Evolutionary conservation across 2,888 invertebrate genomes (phyloP), one percentile per base, ranked within the genome.

Genomic region (Hirudinaria manillensis): DNA sequence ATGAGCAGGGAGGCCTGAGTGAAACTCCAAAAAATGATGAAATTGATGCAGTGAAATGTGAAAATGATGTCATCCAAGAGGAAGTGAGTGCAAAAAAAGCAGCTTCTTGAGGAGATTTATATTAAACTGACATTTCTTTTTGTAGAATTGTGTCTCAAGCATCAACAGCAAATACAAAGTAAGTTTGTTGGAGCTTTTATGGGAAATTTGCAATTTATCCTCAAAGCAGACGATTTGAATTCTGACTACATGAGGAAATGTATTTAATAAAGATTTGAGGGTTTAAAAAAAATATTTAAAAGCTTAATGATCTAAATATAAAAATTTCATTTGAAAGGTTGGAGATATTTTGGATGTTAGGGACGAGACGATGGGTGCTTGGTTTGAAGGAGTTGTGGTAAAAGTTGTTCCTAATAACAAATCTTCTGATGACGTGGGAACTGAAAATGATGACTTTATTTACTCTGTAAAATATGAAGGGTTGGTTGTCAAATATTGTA

Each of bases 271-370:
- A 53, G 21, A 16, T 53, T 21, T 16, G 21, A 53, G 13, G 21
- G 21, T 53, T 53, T 13, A 53, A 53, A 53, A 16, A 53, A 16
- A 53, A 21, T 53, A 13, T 61, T 61, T 61, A 61, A 61, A 61
- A 16, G 4, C 61, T 6, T 45, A 45, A 45, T 2, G 45, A 45
- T 16, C 16, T 45, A 16, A 45, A 45, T 45, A 10, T 45, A 10
- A 16, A n/a, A 45, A 45, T 10, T 61, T 24, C 3, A 21, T 61
- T 56, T 27, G 10, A 45, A 74, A 86, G 85, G 78, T 85, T 73
- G 90, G 89, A 32, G 91, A 92, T 83, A 83, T 89, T 0, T 86
- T 92, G 75, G 92, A 92, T 84, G 88, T 89, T 72, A 86, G 87
- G 76, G 89, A 90, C 80, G 81, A 83, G n/a, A 86, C 87, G 72